Base-by-base conservation (phyloP, 2,797 vertebrate species). In the Acipenser ruthenus region DNA sequence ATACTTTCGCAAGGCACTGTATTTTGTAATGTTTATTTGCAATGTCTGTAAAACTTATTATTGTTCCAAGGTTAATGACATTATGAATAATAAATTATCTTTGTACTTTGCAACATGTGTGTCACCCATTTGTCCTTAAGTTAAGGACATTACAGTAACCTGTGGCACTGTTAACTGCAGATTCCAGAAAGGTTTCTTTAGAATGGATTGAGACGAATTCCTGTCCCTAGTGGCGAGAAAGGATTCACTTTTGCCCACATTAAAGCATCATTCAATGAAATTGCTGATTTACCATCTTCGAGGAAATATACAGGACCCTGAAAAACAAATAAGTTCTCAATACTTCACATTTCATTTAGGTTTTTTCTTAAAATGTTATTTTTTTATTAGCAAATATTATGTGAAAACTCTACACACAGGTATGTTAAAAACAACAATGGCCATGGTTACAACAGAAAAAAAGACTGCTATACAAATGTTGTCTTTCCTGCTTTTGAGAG, bases 181-280 rank as follows among this genome's bases (percentile, higher is more conserved):
- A 53, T 60, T 23, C n/a, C 50, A 50, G 67, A 51, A 55, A 7
- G 8, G 48, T 52, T 58, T 73, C 70, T 55, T 90, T 77, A 99
- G 83, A 99, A 99, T 9, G 97, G 96, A 80, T 96, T 97, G 68
- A 99, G 89, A 64, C 94, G 91, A 70, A 96, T 80, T 75, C 96
- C 97, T 11, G 97, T 99, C 69, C 97, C 97, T 73, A 99, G 83
- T 0, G 97, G 96, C 63, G 97, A 99, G 79, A 98, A 99, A 1
- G 95, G 94, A 76, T 99, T 99, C 69, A 98, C 96, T 77, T 99
- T 99, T 50, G 94, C 94, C 97, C 97, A 99, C 96, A 99, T 99
- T 70, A 99, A 78, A 63, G 96, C 97, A 62, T 98, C 96, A 6
- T 98, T 99, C 64, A 97, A 82, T 6, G 97, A 95, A 81, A 99